Conservation (phyloP, 1,140 invertebrate genomes). For the Saccostrea echinata region DNA sequence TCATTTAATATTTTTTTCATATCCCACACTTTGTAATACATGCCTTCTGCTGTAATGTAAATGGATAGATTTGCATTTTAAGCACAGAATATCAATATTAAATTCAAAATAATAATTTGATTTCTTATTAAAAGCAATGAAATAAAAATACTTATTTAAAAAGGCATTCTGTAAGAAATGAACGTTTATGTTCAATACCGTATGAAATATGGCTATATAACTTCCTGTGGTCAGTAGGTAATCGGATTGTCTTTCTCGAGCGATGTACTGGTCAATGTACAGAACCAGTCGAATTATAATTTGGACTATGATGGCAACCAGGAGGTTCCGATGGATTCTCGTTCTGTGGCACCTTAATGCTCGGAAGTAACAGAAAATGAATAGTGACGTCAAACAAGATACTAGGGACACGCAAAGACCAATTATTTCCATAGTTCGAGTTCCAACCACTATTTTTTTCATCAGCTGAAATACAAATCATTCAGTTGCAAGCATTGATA, state of each 20-base stretch:
- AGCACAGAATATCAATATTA: no score
- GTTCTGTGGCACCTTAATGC: constrained; percentile 91
- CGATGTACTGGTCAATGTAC: constrained; percentile 89
- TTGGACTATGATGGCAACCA: constrained; percentile 91
- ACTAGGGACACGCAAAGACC: constrained; percentile 90
- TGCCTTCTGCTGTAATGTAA: no score
- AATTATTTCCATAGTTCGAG: constrained; percentile 89
- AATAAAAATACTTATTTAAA: no score
- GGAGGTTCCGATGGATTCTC: constrained; percentile 92
- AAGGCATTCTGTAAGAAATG: no score
- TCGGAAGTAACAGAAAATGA: constrained; percentile 90
- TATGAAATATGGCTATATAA: constrained; percentile 86
- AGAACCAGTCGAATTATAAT: constrained; percentile 90
- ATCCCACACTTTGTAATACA: no score
- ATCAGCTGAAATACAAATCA: constrained; percentile 80
- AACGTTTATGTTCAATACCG: constrained; percentile 80
- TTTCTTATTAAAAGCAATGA: no score
- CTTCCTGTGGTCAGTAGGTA: constrained; percentile 50
- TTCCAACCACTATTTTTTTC: constrained; percentile 87
- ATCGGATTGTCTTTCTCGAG: constrained; percentile 53
- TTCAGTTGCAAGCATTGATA: no score
- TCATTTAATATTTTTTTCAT: no score
- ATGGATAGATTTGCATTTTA: no score
- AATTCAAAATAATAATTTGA: no score
- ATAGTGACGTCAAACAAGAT: constrained; percentile 87